Conservation (phyloP, 2,888 invertebrate genomes). For the Lasioglossum marginatum region DNA sequence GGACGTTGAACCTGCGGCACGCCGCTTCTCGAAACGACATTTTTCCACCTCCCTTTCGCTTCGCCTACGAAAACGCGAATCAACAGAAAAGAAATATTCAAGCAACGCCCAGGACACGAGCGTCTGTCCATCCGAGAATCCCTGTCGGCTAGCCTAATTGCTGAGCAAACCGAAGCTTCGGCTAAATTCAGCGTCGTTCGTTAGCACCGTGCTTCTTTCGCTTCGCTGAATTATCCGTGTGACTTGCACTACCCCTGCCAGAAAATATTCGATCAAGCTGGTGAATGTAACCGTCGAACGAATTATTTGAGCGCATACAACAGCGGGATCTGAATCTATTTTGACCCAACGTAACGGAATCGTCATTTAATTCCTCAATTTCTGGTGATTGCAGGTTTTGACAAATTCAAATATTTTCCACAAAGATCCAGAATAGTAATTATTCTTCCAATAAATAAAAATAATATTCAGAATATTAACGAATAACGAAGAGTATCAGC, state of each 20-base stretch:
- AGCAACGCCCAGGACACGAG: slow-evolving; percentile 32
- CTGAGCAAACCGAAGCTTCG: slow-evolving; percentile 70
- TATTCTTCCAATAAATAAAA: neutral
- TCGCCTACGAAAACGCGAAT: slow-evolving; percentile 26
- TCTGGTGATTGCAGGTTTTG: no score
- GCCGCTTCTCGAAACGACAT: slow-evolving; percentile 36
- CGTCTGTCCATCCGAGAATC: slow-evolving; percentile 42
- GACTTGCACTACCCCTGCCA: neutral
- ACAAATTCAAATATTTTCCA: no score
- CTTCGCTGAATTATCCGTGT: neutral
- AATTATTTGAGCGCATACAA: neutral
- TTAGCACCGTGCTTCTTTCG: slow-evolving; percentile 49
- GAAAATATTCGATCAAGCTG: neutral
- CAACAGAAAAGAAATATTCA: neutral
- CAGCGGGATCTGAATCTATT: no score
- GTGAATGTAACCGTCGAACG: neutral
- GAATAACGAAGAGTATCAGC: neutral
- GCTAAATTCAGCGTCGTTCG: slow-evolving; percentile 49
- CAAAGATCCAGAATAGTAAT: neutral
- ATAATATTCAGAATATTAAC: neutral
- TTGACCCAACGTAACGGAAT: no score
- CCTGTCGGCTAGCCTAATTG: slow-evolving; percentile 71
- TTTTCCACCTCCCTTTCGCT: slow-evolving; percentile 29
- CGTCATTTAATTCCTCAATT: no score
- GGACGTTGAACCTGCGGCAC: slow-evolving; percentile 69